These are phyloP conservation scores for Drosophila incognita DNA, from an alignment of 2,888 invertebrate genomes.

Conservation along the genomic window DNA sequence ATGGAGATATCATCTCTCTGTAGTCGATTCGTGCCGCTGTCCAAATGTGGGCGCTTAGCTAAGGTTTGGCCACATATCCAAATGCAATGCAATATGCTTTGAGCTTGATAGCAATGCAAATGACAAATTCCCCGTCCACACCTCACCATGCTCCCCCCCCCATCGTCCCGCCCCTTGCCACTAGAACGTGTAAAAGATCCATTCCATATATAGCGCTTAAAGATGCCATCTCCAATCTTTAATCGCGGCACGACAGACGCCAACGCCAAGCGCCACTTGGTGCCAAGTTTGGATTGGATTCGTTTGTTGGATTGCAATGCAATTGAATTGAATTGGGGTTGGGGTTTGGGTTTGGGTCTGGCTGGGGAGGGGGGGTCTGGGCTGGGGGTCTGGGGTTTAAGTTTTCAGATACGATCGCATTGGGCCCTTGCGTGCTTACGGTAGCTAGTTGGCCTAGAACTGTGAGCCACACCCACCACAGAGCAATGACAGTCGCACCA, in stretches of 20 bases:
- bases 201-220: conserved; percentile 44
- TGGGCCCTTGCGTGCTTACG: conserved; percentile 51
- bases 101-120: conserved; percentile 49
- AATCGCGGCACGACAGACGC: conserved; percentile 57
- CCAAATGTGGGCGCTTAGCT: conserved; percentile 54
- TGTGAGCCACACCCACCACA: conserved; percentile 48
- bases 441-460: conserved; percentile 59
- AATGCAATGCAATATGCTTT: conserved; percentile 7
- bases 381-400: conserved; percentile 2
- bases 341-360: background rate
- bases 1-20: conserved; percentile 48
- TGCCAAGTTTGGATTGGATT: conserved; percentile 48
- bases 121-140: conserved; percentile 35
- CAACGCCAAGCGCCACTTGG: conserved; percentile 62
- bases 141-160: background rate
- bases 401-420: conserved; percentile 34
- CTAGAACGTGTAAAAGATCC: conserved; percentile 11
- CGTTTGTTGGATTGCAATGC: conserved; percentile 22
- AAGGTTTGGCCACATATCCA: conserved; percentile 70
- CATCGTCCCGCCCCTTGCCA: background rate
- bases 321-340: conserved; percentile 15
- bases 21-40: conserved; percentile 37
- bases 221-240: conserved; percentile 58
- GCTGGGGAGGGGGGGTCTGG: conserved; percentile 1
- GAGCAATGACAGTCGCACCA: conserved; percentile 6